A percentile compares a stretch with the other conserved stretches of the same genome.
Conservation (phyloP, 1,140 invertebrate genomes). For the Phymastichus coffea region DNA sequence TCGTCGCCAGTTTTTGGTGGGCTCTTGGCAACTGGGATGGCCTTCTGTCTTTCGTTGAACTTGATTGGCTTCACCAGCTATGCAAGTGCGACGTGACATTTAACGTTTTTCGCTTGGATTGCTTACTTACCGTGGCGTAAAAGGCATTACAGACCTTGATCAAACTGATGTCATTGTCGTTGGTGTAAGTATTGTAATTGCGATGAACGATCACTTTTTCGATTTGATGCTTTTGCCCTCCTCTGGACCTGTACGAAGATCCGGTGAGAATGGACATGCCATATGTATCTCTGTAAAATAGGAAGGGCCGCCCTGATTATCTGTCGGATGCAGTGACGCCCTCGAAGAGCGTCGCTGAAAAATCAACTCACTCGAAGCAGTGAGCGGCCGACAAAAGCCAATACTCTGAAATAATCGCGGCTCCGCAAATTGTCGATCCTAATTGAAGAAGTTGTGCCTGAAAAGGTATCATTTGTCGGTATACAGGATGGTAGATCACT, state of each 20-base stretch:
- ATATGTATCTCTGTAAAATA: slow-evolving; percentile 2
- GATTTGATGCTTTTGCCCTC: slow-evolving; percentile 18
- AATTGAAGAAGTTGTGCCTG: slow-evolving; percentile 22
- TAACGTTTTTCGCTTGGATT: no score
- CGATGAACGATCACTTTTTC: slow-evolving; percentile 10
- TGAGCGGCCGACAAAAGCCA: slow-evolving; percentile 28
- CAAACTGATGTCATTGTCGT: slow-evolving; percentile 27
- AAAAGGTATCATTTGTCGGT: not conserved
- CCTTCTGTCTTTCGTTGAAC: slow-evolving; percentile 15
- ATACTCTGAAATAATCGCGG: slow-evolving; percentile 17
- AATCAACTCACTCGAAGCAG: slow-evolving; percentile 21
- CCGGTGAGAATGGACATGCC: slow-evolving; percentile 8
- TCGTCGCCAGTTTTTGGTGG: slow-evolving; percentile 9
- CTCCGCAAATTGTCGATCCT: slow-evolving; percentile 20
- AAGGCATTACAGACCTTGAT: slow-evolving; percentile 14
- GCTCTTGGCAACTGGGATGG: slow-evolving; percentile 1
- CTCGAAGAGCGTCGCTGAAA: not conserved
- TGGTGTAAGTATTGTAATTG: slow-evolving; percentile 11
- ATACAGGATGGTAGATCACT: no score
- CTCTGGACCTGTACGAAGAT: slow-evolving; percentile 7
- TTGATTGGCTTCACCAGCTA: slow-evolving; percentile 13
- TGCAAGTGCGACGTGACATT: not conserved
- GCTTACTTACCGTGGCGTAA: no score
- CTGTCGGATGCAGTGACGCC: not conserved
- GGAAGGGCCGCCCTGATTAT: not conserved